Evolutionary conservation across 2,888 invertebrate genomes (phyloP), one percentile per base, ranked within the genome.

Genomic region (Noctua fimbriata): DNA sequence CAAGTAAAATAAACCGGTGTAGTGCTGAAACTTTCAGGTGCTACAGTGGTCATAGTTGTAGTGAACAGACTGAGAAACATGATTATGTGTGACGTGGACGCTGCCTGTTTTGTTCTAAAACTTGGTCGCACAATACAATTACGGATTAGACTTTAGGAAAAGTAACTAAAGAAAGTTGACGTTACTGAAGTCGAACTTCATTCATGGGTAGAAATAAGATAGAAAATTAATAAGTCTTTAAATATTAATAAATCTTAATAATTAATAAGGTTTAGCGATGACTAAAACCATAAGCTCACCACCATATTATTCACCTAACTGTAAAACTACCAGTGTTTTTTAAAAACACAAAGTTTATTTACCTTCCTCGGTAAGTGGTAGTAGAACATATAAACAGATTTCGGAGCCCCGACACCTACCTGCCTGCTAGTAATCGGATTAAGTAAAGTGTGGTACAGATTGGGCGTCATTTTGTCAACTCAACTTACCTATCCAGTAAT

Each of bases 361-460:
- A 70, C 7, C 14, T 65, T 32, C 7, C 49, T 28, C 44, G 47
- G 14, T 36, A 60, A 78, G 66, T 55, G 28, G 28, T 69, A 4
- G 16, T 49, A 73, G 21, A 28, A 58, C 69, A 71, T 65, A 16
- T 66, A 82, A 78, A 76, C 36, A 70, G 73, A 71, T 77, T 77
- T 73, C 16, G 32, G 21, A 32, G 32, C 21, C 47, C 75, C 79
- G 69, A 72, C 79, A 84, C 69, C 69, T 66, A 76, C 79, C 73
- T 76, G 76, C 77, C 73, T 69, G 79, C 24, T n/a, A 55, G 76
- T 82, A 85, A 85, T 86, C 83, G 77, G 87, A 70, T 88, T 87
- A 84, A 77, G 77, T 87, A 78, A 88, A 87, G 83, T 74, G 79
- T 76, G 73, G 49, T 44, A 41, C 74, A 81, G 77, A 79, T 83